phyloP scores from a whole-genome alignment of 2,797 vertebrate species.

The Poecilia wingei region DNA sequence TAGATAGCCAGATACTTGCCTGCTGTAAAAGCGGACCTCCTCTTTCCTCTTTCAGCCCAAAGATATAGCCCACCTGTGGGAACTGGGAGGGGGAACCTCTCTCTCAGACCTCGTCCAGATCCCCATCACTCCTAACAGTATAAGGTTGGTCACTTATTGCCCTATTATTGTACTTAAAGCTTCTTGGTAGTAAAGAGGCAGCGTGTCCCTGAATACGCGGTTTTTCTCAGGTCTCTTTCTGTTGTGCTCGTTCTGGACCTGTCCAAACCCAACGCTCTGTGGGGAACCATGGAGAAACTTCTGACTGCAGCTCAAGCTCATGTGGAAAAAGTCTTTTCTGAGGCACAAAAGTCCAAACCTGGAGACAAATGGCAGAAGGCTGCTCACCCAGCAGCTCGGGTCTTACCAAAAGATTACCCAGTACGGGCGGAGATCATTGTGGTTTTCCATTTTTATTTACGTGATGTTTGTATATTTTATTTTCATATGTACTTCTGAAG shows the following conservation, averaged over 20 bases:
- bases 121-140: constrained; percentile 84
- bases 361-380: constrained; percentile 72
- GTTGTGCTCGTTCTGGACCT: constrained; percentile 91
- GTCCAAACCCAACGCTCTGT: constrained; percentile 89
- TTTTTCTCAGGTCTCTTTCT: constrained; percentile 85
- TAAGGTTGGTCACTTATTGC: constrained; percentile 77
- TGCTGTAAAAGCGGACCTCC: neutral
- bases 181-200: neutral
- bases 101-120: constrained; percentile 90
- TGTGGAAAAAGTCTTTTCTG: constrained; percentile 81
- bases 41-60: constrained; percentile 84
- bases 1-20: neutral
- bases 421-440: constrained; percentile 75
- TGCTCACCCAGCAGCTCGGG: constrained; percentile 72
- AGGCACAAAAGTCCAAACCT: constrained; percentile 75
- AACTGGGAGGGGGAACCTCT: constrained; percentile 93
- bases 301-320: constrained; percentile 84
- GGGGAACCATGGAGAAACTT: constrained; percentile 90
- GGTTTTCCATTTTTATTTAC: neutral
- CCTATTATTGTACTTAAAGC: constrained; percentile 3
- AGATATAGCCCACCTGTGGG: constrained; percentile 95
- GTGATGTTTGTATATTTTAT: neutral
- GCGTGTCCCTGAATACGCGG: neutral
- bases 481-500: neutral
- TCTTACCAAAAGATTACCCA: constrained; percentile 89